A percentile compares a stretch with the other conserved stretches of the same genome.
Evolutionary conservation across 2,113 vertebrate genomes (phyloP).

Genomic region (Formicarius rufipectus): DNA sequence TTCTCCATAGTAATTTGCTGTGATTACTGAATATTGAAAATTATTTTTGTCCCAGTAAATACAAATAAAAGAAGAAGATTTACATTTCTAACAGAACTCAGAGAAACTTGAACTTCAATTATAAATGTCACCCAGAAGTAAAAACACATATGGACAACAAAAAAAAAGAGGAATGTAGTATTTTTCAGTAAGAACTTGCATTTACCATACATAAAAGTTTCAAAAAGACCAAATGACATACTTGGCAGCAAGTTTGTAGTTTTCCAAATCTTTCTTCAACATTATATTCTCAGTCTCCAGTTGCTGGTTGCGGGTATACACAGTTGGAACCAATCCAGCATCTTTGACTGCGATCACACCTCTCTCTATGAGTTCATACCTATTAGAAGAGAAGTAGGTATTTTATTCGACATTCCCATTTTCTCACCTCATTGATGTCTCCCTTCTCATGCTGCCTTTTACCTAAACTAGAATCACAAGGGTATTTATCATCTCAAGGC

Average conservation of each 20-base stretch:
- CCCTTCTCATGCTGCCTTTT: background rate
- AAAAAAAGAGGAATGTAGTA: background rate
- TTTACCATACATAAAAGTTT: background rate
- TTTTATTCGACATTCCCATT: background rate
- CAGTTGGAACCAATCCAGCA: constrained; percentile 72
- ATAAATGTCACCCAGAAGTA: background rate
- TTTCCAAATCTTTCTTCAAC: constrained; percentile 78
- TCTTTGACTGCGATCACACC: constrained; percentile 65
- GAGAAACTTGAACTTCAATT: background rate
- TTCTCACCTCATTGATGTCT: background rate
- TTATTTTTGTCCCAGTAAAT: background rate
- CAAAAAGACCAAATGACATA: constrained; percentile 42
- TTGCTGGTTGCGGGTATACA: constrained; percentile 77
- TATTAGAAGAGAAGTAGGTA: constrained; percentile 16
- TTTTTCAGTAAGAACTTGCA: background rate
- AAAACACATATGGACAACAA: background rate
- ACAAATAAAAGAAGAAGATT: constrained; percentile 11
- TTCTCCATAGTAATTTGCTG: background rate
- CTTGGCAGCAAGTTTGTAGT: constrained; percentile 72
- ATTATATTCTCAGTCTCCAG: constrained; percentile 78
- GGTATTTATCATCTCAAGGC: background rate
- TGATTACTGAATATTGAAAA: background rate
- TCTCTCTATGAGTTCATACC: constrained; percentile 81
- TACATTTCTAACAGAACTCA: background rate
- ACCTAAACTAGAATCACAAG: background rate